These are phyloP conservation scores for Nasonovia ribisnigri DNA, from an alignment of 2,888 invertebrate genomes.

Conservation along the genomic window DNA sequence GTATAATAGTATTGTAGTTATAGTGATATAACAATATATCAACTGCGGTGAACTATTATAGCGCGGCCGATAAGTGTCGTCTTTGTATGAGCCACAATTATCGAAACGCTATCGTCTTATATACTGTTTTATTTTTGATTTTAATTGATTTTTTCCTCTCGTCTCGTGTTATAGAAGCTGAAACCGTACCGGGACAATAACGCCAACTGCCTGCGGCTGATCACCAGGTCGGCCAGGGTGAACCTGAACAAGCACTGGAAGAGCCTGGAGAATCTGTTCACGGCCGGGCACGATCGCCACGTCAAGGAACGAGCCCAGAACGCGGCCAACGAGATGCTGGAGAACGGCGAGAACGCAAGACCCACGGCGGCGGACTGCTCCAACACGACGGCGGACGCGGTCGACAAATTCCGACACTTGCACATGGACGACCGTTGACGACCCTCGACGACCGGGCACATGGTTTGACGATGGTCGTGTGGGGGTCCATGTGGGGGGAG, in stretches of 20 bases:
- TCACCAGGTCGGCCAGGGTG: constrained; percentile 75
- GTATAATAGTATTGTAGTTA: too few relatives aligned
- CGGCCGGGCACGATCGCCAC: constrained; percentile 71
- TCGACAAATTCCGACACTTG: constrained; percentile 8
- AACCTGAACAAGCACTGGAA: constrained; percentile 79
- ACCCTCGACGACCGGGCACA: not conserved
- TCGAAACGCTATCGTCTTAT: not conserved
- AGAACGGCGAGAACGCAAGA: constrained; percentile 68
- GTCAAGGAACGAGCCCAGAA: constrained; percentile 71
- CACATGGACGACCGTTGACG: constrained; percentile 13
- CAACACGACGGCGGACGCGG: constrained; percentile 31
- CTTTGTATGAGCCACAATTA: too few relatives aligned
- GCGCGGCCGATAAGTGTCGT: too few relatives aligned
- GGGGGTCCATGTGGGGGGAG: not conserved
- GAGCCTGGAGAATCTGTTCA: constrained; percentile 75
- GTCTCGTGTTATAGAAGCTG: not conserved
- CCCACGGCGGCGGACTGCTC: not conserved
- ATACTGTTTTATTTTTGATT: not conserved
- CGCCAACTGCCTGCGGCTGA: constrained; percentile 74
- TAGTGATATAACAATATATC: too few relatives aligned
- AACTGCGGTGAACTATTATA: too few relatives aligned
- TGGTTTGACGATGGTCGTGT: not conserved
- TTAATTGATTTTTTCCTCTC: not conserved
- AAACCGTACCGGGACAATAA: constrained; percentile 60
- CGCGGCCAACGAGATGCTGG: constrained; percentile 72